Evolutionary conservation across 1,140 invertebrate genomes (phyloP), one percentile per base, ranked within the genome.

Genomic region (Hormaphis cornu): DNA sequence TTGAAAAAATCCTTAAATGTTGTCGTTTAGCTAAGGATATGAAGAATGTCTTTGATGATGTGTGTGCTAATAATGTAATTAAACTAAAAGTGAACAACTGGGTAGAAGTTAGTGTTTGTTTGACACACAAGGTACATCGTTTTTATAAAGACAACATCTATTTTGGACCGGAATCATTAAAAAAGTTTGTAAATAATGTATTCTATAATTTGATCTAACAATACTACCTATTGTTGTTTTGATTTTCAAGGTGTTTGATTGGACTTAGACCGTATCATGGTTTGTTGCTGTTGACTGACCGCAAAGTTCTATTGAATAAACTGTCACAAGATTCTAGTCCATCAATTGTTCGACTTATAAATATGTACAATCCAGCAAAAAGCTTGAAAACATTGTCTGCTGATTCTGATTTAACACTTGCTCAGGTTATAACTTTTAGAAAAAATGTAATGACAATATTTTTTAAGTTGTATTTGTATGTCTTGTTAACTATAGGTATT

Each of bases 191-290:
- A 18, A 7, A 58, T 24, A 7, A 24, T 71, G 8, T 6, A 69
- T 71, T 20, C 58, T 12, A 28, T 58, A 24, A 58, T 26, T 16
- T 70, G 14, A 33, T 33, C 50, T 3, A 28, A 16, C 30, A 52
- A 3, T n/a, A n/a, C n/a, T n/a, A n/a, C n/a, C n/a, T n/a, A n/a
- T n/a, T n/a, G n/a, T n/a, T 40, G n/a, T 56, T 70, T 70, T 74
- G 72, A 40, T 75, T 79, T 79, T 80, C 75, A 73, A 83, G 81
- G 74, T 95, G 91, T 77, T 79, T 95, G 50, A 82, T 87, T 73
- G 87, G 87, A 69, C 79, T 96, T 33, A 85, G 89, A 74, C 95
- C 95, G 2, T 98, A 97, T 77, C 95, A 98, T 79, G 94, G 91
- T n/a, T 83, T 98, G 73, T 78, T 98, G n/a, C 80, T 91, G 20